A percentile compares a stretch with the other conserved stretches of the same genome.
Evolutionary conservation across 2,113 vertebrate species (phyloP).

Genomic region (Vanacampus margaritifer): DNA sequence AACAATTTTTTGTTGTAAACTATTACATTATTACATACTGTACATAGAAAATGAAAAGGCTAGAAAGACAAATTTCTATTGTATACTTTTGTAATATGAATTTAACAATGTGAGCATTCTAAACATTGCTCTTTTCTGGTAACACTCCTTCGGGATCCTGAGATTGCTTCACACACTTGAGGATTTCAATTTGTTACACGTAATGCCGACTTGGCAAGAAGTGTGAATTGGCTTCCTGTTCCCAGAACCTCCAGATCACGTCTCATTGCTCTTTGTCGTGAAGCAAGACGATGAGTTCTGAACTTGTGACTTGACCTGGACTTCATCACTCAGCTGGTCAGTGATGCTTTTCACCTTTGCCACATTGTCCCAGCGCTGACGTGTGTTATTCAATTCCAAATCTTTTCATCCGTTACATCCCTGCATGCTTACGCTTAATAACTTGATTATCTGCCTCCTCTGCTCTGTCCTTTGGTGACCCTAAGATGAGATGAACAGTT

Average conservation of each 20-base stretch:
- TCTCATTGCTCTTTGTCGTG: constrained; percentile 37
- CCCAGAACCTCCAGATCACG: constrained; percentile 41
- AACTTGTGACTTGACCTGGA: constrained; percentile 43
- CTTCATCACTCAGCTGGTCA: constrained; percentile 25
- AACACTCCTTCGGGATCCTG: neutral
- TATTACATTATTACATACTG: too few relatives aligned
- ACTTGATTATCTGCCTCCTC: constrained; percentile 17
- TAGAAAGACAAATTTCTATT: too few relatives aligned
- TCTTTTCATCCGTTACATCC: constrained; percentile 16
- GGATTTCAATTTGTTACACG: constrained; percentile 13
- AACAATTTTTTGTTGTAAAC: too few relatives aligned
- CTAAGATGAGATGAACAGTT: constrained; percentile 7
- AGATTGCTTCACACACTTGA: neutral
- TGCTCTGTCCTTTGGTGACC: constrained; percentile 26
- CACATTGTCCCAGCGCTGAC: constrained; percentile 19
- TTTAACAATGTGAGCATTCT: too few relatives aligned
- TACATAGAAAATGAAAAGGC: too few relatives aligned
- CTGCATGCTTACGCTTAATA: neutral
- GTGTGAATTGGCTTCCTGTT: constrained; percentile 47
- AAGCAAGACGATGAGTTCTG: constrained; percentile 37
- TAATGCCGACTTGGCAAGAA: constrained; percentile 28
- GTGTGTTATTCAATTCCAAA: constrained; percentile 12
- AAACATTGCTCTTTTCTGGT: neutral
- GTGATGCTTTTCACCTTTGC: constrained; percentile 22
- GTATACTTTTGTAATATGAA: too few relatives aligned